Conservation (phyloP, 2,888 invertebrate species). For the Eledone cirrhosa region DNA sequence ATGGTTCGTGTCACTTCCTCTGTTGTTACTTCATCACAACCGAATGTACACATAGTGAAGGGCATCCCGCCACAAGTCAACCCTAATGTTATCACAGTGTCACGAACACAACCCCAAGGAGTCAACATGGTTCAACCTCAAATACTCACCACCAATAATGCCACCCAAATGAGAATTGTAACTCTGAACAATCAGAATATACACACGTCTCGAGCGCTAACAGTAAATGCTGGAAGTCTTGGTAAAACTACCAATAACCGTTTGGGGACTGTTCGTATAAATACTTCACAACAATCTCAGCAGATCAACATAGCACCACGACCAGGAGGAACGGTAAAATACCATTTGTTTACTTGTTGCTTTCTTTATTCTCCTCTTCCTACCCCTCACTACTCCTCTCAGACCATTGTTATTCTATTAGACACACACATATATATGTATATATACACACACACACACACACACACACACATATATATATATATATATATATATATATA, state of each 20-base stretch:
- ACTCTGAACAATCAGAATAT: conserved; percentile 40
- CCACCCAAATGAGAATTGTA: conserved; percentile 46
- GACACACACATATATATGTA: too few relatives aligned
- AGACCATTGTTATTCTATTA: too few relatives aligned
- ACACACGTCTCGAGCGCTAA: conserved; percentile 22
- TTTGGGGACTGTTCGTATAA: conserved; percentile 31
- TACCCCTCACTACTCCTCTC: too few relatives aligned
- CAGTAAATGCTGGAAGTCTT: conserved; percentile 14
- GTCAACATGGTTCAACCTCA: conserved; percentile 51
- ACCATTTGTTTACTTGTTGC: background rate
- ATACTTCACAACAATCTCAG: conserved; percentile 43
- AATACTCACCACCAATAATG: conserved; percentile 46
- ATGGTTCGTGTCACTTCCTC: background rate
- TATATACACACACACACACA: too few relatives aligned
- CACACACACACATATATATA: too few relatives aligned
- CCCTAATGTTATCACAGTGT: conserved; percentile 54
- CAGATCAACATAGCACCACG: conserved; percentile 58
- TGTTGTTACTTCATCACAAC: background rate
- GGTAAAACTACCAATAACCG: conserved; percentile 15
- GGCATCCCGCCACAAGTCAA: conserved; percentile 35
- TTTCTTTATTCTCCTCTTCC: background rate
- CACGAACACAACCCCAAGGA: conserved; percentile 47
- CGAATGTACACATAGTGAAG: conserved; percentile 20
- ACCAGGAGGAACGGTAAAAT: conserved; percentile 49
- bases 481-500: too few relatives aligned